Evolutionary conservation across 2,888 invertebrate species (phyloP), one percentile per base, ranked within the genome.

Genomic region (Dicycla oo): DNA sequence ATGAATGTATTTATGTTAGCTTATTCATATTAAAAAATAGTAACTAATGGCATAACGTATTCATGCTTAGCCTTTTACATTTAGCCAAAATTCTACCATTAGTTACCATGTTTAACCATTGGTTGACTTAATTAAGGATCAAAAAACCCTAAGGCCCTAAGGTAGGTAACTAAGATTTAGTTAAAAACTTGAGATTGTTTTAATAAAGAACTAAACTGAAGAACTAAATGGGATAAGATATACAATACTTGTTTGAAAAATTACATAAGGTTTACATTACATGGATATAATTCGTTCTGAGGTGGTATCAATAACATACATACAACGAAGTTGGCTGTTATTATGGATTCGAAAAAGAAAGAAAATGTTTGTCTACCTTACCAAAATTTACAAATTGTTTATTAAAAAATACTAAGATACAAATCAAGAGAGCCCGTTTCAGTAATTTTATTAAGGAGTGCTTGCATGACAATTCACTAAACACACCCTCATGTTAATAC

Each of bases 151-250:
- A n/a, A n/a, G n/a, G n/a, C n/a, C n/a, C 13, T 30, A 64, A 5
- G 38, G 38, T 7, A 38, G 38, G 71, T 80, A 68, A 83, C 61
- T 62, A 75, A 78, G 30, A 72, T 45, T 56, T 56, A 63, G 64
- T 74, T 64, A 62, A 66, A 64, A 11, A 45, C 20, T 62, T 67
- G 30, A 60, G 43, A 60, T 67, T 54, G 43, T 30, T 58, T 23
- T 43, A 49, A 47, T 18, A 54, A 49, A 67, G 3, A 57, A 64
- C 13, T 49, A 45, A 69, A 69, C 34, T 7, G 18, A 13, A 26
- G 2, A 43, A 26, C 40, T 51, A 53, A 53, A 34, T 60, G 23
- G 34, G 20, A 51, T 40, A n/a, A 49, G 11, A 11, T 18, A 45
- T 67, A 70, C 54, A 56, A 40, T 53, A 40, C n/a, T 61, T 73